These are phyloP conservation scores for Hippopotamyrus pictus DNA, from an alignment of 2,797 vertebrate species.

Conservation along the genomic window DNA sequence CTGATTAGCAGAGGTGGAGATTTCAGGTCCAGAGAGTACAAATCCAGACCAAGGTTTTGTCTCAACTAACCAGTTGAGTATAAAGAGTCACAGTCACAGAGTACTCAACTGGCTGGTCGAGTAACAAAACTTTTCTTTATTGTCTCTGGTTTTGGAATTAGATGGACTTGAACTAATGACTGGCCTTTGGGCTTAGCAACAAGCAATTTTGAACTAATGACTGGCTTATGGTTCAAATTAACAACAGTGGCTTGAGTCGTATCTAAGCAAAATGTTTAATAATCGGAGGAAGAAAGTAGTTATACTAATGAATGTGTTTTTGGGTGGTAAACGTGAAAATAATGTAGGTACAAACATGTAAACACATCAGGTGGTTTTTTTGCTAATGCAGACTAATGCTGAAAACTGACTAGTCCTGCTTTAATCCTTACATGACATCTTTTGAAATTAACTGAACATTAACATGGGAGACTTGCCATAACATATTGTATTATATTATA, in stretches of 20 bases:
- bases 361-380: neutral
- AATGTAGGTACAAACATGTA: neutral
- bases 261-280: neutral
- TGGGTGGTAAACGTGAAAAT: neutral
- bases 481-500: neutral
- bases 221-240: neutral
- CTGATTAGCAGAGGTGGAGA: neutral
- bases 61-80: neutral
- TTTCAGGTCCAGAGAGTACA: neutral
- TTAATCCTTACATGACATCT: neutral
- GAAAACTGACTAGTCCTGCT: neutral
- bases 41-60: neutral
- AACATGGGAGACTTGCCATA: neutral
- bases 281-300: neutral
- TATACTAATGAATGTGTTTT: neutral
- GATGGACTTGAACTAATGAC: neutral
- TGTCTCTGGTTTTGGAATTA: neutral
- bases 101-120: neutral
- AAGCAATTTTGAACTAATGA: no score
- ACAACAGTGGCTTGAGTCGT: neutral
- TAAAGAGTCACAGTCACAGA: neutral
- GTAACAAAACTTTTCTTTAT: neutral
- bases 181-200: neutral
- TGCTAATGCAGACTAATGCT: neutral
- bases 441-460: neutral